These are phyloP conservation scores for Pangasius macronema DNA, from an alignment of 2,797 vertebrate species.

Conservation along the genomic window DNA sequence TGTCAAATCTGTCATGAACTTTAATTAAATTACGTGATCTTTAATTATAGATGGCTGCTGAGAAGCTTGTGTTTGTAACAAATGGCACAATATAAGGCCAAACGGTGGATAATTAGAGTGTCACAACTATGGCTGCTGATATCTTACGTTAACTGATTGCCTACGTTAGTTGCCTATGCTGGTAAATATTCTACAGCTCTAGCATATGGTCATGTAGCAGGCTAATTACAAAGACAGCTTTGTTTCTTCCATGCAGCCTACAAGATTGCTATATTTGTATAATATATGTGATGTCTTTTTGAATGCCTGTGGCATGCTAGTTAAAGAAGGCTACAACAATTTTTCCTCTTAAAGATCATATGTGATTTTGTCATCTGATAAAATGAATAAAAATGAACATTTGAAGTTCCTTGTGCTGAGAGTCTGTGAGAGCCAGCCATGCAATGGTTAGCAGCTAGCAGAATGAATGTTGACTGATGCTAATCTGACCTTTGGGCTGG, in stretches of 20 bases:
- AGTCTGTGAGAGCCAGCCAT: neutral
- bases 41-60: neutral
- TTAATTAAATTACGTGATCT: neutral
- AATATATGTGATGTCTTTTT: neutral
- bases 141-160: neutral
- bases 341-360: neutral
- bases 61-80: neutral
- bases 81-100: neutral
- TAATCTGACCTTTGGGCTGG: slow-evolving; percentile 61
- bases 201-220: neutral
- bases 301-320: neutral
- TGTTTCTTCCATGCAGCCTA: neutral
- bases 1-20: neutral
- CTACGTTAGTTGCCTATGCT: neutral
- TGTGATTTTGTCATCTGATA: neutral
- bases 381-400: neutral
- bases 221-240: neutral
- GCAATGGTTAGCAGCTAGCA: slow-evolving; percentile 38
- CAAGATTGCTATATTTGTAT: neutral
- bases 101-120: neutral
- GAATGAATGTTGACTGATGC: slow-evolving; percentile 59
- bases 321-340: neutral
- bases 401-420: neutral
- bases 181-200: neutral
- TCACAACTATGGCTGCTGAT: neutral